Conservation (phyloP, 2,797 vertebrate species). For the Poecilia velifera region DNA sequence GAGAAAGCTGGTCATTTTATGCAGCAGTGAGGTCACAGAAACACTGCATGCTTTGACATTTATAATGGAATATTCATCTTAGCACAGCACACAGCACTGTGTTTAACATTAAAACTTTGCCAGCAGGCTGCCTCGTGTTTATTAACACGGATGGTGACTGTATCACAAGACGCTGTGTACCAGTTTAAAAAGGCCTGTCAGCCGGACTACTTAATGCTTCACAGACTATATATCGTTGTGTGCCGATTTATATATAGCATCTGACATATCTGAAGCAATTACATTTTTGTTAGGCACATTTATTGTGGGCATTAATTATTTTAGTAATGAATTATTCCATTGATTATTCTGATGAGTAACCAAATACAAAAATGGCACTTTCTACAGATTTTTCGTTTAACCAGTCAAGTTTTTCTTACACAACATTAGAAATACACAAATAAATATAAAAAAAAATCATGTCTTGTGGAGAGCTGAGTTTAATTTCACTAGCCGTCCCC, state of each 20-base stretch:
- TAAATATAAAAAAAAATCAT: not conserved
- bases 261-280: constrained; percentile 13
- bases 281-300: constrained; percentile 10
- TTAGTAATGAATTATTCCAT: too few relatives aligned
- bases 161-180: constrained; percentile 63
- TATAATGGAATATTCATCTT: constrained; percentile 72
- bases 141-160: constrained; percentile 48
- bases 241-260: not conserved
- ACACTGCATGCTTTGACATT: constrained; percentile 60
- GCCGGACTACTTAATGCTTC: constrained; percentile 44
- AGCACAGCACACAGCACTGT: constrained; percentile 52
- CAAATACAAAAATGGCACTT: too few relatives aligned
- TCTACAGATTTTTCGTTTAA: too few relatives aligned
- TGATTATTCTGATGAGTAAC: too few relatives aligned
- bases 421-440: too few relatives aligned
- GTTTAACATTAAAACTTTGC: constrained; percentile 69
- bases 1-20: constrained; percentile 51
- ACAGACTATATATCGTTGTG: constrained; percentile 4
- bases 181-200: constrained; percentile 60
- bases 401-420: too few relatives aligned
- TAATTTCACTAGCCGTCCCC: not conserved
- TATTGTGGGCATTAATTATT: not conserved
- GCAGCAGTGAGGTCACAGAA: constrained; percentile 53
- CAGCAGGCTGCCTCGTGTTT: constrained; percentile 61
- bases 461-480: not conserved